phyloP scores from a whole-genome alignment of 2,113 vertebrate genomes.

The Apteryx mantelli region DNA sequence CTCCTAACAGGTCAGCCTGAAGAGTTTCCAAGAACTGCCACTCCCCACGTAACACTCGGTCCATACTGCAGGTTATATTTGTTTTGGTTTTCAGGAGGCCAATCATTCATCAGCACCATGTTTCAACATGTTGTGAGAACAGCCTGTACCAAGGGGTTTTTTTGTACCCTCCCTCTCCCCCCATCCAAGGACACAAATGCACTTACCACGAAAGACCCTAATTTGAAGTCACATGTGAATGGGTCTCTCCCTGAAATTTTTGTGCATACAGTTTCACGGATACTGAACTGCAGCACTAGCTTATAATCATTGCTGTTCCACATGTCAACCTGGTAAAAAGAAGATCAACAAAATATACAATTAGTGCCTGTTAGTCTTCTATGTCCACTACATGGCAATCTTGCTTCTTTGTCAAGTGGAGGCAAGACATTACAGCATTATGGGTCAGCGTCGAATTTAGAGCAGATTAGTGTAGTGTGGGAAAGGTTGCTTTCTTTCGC shows the following conservation, averaged over 20 bases:
- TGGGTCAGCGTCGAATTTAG: neutral
- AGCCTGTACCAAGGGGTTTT: fast-evolving
- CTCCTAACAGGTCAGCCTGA: neutral
- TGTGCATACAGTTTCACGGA: slow-evolving; percentile 63
- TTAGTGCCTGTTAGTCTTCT: no score
- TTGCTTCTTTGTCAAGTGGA: neutral
- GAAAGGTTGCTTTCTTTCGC: neutral
- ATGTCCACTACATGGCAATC: neutral
- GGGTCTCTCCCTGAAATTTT: slow-evolving; percentile 49
- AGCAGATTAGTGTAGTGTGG: neutral
- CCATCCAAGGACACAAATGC: neutral
- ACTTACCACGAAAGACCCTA: slow-evolving; percentile 52
- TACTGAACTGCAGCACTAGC: slow-evolving; percentile 61
- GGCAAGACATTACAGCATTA: neutral
- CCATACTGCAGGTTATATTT: neutral
- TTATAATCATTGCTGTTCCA: neutral
- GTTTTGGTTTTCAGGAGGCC: neutral
- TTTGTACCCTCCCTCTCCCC: neutral
- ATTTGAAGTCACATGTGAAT: slow-evolving; percentile 42
- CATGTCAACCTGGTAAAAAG: slow-evolving; percentile 34
- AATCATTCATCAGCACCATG: neutral
- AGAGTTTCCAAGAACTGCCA: neutral
- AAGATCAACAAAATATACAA: neutral
- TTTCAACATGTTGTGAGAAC: neutral
- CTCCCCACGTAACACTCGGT: neutral